Evolutionary conservation across 2,797 vertebrate species (phyloP), one percentile per base, ranked within the genome.

Genomic region (Poliocrania exsul): DNA sequence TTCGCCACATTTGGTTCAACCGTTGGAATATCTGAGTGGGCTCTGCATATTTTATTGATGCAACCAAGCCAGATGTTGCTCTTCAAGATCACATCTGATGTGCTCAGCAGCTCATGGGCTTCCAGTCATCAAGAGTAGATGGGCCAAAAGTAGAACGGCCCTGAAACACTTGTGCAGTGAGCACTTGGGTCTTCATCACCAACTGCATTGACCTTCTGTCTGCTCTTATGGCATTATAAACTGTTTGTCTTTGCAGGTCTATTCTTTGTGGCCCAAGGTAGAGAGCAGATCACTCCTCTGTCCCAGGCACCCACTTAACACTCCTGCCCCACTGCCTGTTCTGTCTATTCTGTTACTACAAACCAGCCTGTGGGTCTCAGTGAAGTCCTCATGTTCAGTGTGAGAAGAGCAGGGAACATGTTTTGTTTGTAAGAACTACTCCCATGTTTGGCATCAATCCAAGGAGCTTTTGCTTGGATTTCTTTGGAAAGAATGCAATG

Each of bases 181-280:
- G 38, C 42, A 11, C 21, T 86, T 56, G 13, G 11, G 21, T 77
- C 58, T 72, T 67, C 7, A 19, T 56, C 42, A 81, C 15, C 53
- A 46, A 25, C 44, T 57, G 10, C 51, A 81, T 66, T 88, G 44
- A 26, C n/a, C 28, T 74, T 73, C 24, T 53, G n/a, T 81, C 42
- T 0, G 1, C 44, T 57, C 6, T 35, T 25, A 3, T 0, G 18
- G 20, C 4, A 5, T 12, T 61, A 15, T 21, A 47, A 58, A n/a
- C 31, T 70, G 1, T 61, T 33, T 57, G 61, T 26, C 49, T 1
- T 8, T 70, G 44, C 38, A n/a, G 7, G 0, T 0, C 0, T 33
- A 24, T 35, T 66, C 19, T n/a, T n/a, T 61, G 47, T 35, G 38
- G 44, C 28, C 57, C 53, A 37, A 31, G 47, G 29, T 70, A n/a